These are phyloP conservation scores for Rhagoletis zephyria DNA, from an alignment of 1,140 invertebrate genomes.

Conservation along the genomic window DNA sequence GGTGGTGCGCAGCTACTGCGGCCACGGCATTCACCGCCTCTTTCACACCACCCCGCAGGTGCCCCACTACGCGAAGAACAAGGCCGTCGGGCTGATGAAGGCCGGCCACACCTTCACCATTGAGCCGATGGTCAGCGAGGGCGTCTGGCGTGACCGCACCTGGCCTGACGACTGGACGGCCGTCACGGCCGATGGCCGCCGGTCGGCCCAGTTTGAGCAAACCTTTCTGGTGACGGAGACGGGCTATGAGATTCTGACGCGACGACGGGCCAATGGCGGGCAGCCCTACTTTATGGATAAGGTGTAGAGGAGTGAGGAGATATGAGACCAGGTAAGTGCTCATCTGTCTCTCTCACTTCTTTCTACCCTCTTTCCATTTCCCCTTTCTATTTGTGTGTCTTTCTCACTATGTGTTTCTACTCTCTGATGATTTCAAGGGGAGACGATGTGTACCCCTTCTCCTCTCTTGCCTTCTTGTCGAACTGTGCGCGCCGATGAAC, in stretches of 20 bases:
- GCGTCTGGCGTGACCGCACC: slow-evolving; percentile 85
- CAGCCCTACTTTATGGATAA: slow-evolving; percentile 93
- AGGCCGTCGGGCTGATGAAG: slow-evolving; percentile 98
- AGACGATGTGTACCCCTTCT: too few species aligned
- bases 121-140: slow-evolving; percentile 91
- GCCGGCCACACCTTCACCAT: slow-evolving; percentile 98
- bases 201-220: slow-evolving; percentile 99
- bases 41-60: slow-evolving; percentile 99
- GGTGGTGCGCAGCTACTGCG: slow-evolving; percentile 98
- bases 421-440: too few species aligned
- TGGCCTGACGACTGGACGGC: slow-evolving; percentile 99
- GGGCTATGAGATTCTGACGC: slow-evolving; percentile 95
- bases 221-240: slow-evolving; percentile 96
- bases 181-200: slow-evolving; percentile 93
- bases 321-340: too few species aligned
- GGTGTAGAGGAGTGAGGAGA: too few species aligned
- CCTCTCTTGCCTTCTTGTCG: too few species aligned
- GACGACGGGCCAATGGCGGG: slow-evolving; percentile 81
- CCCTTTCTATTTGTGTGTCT: too few species aligned
- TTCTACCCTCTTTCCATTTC: too few species aligned
- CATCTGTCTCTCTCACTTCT: too few species aligned
- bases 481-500: too few species aligned
- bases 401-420: too few species aligned
- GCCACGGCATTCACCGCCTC: slow-evolving; percentile 97
- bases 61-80: slow-evolving; percentile 99